Conservation (phyloP, 1,140 invertebrate genomes). For the Temnothorax longispinosus region DNA sequence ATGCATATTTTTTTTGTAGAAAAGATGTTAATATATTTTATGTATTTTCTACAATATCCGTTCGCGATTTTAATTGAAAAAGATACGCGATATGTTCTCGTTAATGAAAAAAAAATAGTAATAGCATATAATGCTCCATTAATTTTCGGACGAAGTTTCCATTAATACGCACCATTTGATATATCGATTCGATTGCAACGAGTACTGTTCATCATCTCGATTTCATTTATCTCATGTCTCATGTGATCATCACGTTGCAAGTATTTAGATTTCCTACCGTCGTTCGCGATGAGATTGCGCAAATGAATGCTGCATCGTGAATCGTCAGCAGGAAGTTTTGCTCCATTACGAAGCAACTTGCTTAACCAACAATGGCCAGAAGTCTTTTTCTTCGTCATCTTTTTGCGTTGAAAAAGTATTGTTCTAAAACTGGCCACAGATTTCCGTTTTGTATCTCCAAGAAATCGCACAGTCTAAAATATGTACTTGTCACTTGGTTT, state of each 20-base stretch:
- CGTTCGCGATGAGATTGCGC: slow-evolving; percentile 13
- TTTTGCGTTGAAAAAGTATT: slow-evolving; percentile 45
- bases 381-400: slow-evolving; percentile 32
- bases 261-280: slow-evolving; percentile 29
- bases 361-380: slow-evolving; percentile 48
- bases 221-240: slow-evolving; percentile 51
- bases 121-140: not conserved
- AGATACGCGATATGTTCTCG: slow-evolving; percentile 2
- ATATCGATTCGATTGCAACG: slow-evolving; percentile 31
- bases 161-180: slow-evolving; percentile 36
- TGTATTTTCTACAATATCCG: not conserved
- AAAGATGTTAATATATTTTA: not conserved
- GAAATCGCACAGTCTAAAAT: not conserved
- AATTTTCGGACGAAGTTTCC: not conserved
- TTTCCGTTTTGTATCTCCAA: not conserved
- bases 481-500: not conserved
- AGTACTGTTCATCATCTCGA: slow-evolving; percentile 36
- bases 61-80: not conserved
- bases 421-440: not conserved
- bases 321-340: slow-evolving; percentile 38
- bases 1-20: not conserved
- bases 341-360: slow-evolving; percentile 54
- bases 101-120: slow-evolving; percentile 34
- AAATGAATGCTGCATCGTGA: slow-evolving; percentile 35
- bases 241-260: not conserved